Conservation (phyloP, 1,140 invertebrate genomes). For the Scaptodrosophila lebanonensis region DNA sequence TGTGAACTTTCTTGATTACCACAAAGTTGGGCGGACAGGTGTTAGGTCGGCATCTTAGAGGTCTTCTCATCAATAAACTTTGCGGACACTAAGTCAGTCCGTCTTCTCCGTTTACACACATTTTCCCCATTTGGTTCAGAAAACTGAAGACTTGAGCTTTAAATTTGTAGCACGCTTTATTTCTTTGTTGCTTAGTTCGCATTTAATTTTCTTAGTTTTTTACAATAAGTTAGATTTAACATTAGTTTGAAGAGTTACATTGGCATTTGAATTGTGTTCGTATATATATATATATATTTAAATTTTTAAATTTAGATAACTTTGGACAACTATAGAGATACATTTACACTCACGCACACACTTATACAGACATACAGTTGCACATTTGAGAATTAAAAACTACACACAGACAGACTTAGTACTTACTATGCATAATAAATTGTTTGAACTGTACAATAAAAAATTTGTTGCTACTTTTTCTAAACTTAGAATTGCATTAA, state of each 20-base stretch:
- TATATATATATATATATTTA: constrained; percentile 29
- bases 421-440: too few species aligned
- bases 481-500: too few species aligned
- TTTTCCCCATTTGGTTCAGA: too few species aligned
- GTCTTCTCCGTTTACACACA: not conserved
- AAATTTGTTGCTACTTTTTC: too few species aligned
- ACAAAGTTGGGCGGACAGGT: too few species aligned
- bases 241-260: constrained; percentile 51
- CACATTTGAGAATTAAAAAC: too few species aligned
- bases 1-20: too few species aligned
- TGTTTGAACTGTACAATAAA: too few species aligned
- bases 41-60: constrained; percentile 24
- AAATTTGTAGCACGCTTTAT: constrained; percentile 32
- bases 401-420: too few species aligned
- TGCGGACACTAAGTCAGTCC: constrained; percentile 5
- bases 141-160: too few species aligned
- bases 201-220: constrained; percentile 31
- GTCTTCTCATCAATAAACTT: constrained; percentile 41
- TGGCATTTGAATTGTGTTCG: constrained; percentile 26
- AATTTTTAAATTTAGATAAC: constrained; percentile 8
- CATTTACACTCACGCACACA: not conserved
- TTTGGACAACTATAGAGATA: constrained; percentile 21
- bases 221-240: constrained; percentile 67
- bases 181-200: constrained; percentile 45
- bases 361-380: too few species aligned